A percentile compares a stretch with the other conserved stretches of the same genome.
These are phyloP conservation scores for Heliconius hermathena DNA, from an alignment of 1,140 invertebrate species.

Conservation along the genomic window DNA sequence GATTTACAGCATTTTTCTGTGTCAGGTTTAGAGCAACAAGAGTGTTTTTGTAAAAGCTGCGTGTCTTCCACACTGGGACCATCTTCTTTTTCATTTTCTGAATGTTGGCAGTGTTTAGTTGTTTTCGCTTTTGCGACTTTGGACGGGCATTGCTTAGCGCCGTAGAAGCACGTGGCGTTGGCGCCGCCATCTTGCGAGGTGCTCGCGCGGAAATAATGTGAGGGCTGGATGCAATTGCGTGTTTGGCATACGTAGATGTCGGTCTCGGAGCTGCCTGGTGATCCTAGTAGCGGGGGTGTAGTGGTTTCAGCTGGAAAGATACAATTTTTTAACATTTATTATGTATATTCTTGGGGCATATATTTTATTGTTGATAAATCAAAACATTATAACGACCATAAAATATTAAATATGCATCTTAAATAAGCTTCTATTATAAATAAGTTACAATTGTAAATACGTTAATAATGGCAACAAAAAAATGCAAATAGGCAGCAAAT, in stretches of 20 bases:
- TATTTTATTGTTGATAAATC: not conserved
- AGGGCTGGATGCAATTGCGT: slow-evolving; percentile 69
- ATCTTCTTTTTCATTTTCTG: slow-evolving; percentile 62
- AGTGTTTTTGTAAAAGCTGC: slow-evolving; percentile 56
- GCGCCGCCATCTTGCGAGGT: slow-evolving; percentile 48
- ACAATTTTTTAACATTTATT: not conserved
- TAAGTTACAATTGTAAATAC: too few species aligned
- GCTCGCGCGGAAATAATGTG: slow-evolving; percentile 64
- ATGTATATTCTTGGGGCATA: not conserved
- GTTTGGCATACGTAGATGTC: slow-evolving; percentile 69
- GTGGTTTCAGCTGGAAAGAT: slow-evolving; percentile 62
- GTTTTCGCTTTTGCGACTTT: slow-evolving; percentile 63
- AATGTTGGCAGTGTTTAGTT: slow-evolving; percentile 47
- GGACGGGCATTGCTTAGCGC: slow-evolving; percentile 66
- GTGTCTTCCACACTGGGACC: slow-evolving; percentile 66
- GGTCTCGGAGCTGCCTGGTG: slow-evolving; percentile 56
- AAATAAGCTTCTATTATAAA: too few species aligned
- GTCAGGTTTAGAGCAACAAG: slow-evolving; percentile 53
- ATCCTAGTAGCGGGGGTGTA: slow-evolving; percentile 64
- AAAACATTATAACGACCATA: too few species aligned
- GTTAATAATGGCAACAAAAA: too few species aligned
- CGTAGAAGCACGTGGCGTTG: slow-evolving; percentile 60
- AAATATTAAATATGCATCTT: too few species aligned
- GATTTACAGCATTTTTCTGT: slow-evolving; percentile 54
- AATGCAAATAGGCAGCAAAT: too few species aligned